Conservation (phyloP, 2,888 invertebrate species). For the Apotomis turbidana region DNA sequence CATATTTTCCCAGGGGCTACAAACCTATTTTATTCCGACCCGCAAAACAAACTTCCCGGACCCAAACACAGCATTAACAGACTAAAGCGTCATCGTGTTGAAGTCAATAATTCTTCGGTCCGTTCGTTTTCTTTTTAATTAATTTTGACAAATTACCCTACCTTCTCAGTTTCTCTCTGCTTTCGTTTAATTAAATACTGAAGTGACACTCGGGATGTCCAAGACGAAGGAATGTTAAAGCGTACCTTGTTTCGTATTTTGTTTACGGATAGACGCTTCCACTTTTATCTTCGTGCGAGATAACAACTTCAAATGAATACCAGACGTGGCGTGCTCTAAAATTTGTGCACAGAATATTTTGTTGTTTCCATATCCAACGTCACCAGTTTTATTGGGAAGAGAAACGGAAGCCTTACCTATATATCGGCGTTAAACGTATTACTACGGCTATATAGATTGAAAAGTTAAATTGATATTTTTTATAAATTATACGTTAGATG, state of each 20-base stretch:
- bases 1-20: neutral
- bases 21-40: neutral
- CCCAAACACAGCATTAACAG: slow-evolving; percentile 24
- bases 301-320: slow-evolving; percentile 33
- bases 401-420: no score
- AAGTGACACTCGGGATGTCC: slow-evolving; percentile 77
- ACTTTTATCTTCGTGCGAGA: slow-evolving; percentile 35
- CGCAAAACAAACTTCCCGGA: slow-evolving; percentile 10
- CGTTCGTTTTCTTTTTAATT: slow-evolving; percentile 81
- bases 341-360: neutral
- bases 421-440: no score
- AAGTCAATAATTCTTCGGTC: slow-evolving; percentile 70
- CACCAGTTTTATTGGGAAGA: neutral
- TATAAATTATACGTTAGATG: no score
- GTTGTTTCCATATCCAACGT: neutral
- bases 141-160: slow-evolving; percentile 83
- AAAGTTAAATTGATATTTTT: no score
- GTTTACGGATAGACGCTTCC: slow-evolving; percentile 53
- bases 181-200: slow-evolving; percentile 82
- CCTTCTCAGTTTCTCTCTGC: slow-evolving; percentile 77
- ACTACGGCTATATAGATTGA: no score
- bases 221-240: slow-evolving; percentile 53
- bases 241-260: slow-evolving; percentile 60
- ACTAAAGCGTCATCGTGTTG: slow-evolving; percentile 63
- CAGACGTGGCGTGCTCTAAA: slow-evolving; percentile 1